These are phyloP conservation scores for Strigamia maritima DNA, from an alignment of 2,888 invertebrate species.

Conservation along the genomic window DNA sequence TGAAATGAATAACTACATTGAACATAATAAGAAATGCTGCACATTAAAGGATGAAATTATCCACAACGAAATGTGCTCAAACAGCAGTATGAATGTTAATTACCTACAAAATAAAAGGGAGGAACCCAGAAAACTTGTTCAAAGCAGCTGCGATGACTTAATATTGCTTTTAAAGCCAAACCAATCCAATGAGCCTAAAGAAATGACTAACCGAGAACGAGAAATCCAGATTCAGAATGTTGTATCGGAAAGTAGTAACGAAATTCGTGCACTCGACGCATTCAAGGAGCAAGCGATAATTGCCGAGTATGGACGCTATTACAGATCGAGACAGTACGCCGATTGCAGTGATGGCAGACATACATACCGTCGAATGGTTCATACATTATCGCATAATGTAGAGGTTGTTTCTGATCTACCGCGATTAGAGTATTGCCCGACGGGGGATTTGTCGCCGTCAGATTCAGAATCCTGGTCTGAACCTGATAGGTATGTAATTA, in stretches of 20 bases:
- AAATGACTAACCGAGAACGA: too few species aligned
- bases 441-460: neutral
- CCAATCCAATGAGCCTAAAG: neutral
- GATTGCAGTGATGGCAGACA: neutral
- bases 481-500: slow-evolving; percentile 24
- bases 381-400: neutral
- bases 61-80: too few species aligned
- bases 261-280: neutral
- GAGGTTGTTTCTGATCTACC: neutral
- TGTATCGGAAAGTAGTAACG: neutral
- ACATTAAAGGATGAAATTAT: too few species aligned
- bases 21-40: too few species aligned
- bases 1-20: too few species aligned
- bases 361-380: neutral
- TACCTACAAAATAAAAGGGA: too few species aligned
- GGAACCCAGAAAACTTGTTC: neutral
- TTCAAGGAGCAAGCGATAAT: slow-evolving; percentile 27
- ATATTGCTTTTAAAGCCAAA: neutral
- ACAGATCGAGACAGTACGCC: neutral
- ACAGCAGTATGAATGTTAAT: neutral
- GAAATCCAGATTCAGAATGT: too few species aligned
- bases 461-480: slow-evolving; percentile 35
- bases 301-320: neutral
- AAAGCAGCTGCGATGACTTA: slow-evolving; percentile 36
- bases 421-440: neutral